A percentile compares a stretch with the other conserved stretches of the same genome.
Conservation (phyloP, 2,888 invertebrate genomes). For the Clunio marinus region DNA sequence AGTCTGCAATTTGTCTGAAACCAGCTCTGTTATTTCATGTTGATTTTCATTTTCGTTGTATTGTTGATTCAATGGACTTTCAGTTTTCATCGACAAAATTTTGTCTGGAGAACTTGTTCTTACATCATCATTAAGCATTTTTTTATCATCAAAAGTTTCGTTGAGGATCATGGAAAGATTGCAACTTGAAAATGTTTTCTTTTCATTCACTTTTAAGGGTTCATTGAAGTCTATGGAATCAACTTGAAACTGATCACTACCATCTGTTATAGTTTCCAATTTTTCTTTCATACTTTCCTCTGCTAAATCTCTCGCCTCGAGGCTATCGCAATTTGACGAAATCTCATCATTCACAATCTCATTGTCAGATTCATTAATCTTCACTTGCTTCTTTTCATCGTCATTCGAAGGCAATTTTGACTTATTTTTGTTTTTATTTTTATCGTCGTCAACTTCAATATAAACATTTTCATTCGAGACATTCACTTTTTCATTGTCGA, state of each 20-base stretch:
- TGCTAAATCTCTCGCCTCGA: not conserved
- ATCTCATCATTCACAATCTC: not conserved
- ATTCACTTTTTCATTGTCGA: conserved; percentile 7
- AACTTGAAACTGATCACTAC: not conserved
- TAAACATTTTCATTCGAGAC: conserved; percentile 5
- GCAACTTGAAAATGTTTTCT: conserved; percentile 7
- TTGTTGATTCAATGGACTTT: conserved; percentile 26
- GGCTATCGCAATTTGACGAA: conserved; percentile 10
- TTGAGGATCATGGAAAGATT: conserved; percentile 32
- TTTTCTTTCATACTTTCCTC: too few relatives aligned
- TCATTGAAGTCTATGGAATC: not conserved
- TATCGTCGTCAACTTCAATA: not conserved
- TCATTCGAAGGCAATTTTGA: conserved; percentile 24
- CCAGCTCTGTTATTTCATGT: conserved; percentile 8
- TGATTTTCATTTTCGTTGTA: not conserved
- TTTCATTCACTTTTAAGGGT: not conserved
- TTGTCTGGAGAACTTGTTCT: conserved; percentile 18
- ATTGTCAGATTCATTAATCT: not conserved
- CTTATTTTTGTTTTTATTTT: conserved; percentile 19
- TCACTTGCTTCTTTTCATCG: not conserved
- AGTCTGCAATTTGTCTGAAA: conserved; percentile 11
- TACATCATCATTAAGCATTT: conserved; percentile 1
- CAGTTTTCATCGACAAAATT: conserved; percentile 4
- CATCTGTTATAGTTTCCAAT: not conserved
- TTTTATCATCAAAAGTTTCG: not conserved